Evolutionary conservation across 2,113 vertebrate genomes (phyloP).

Genomic region (Limanda limanda): DNA sequence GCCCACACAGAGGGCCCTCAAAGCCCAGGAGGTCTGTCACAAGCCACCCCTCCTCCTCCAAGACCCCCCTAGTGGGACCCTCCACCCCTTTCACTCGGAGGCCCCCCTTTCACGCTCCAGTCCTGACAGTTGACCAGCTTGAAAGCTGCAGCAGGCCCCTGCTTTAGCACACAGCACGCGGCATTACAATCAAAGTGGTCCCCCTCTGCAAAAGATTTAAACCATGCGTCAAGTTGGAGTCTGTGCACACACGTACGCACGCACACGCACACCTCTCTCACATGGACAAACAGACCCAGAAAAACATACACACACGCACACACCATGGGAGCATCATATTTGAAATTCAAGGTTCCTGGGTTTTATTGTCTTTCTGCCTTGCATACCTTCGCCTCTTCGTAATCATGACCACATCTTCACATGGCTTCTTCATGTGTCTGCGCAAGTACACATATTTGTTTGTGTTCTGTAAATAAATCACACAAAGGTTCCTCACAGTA

Average conservation of each 20-base stretch:
- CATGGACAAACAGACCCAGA: background rate
- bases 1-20: conserved; percentile 81
- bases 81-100: conserved; percentile 68
- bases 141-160: conserved; percentile 69
- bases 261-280: conserved; percentile 4
- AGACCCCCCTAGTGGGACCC: conserved; percentile 69
- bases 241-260: conserved; percentile 31
- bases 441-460: background rate
- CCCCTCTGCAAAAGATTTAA: conserved; percentile 78
- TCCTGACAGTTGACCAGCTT: conserved; percentile 81
- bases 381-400: conserved; percentile 30
- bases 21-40: conserved; percentile 76
- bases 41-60: conserved; percentile 67
- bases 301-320: conserved; percentile 7
- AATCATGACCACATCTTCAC: conserved; percentile 50
- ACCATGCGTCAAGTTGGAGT: conserved; percentile 64
- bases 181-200: conserved; percentile 74
- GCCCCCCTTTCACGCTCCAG: conserved; percentile 70
- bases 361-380: conserved; percentile 49
- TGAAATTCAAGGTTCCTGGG: conserved; percentile 55
- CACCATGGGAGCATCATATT: conserved; percentile 22
- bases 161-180: conserved; percentile 71
- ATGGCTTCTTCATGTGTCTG: conserved; percentile 12
- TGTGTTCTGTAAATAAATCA: conserved; percentile 45
- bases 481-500: conserved; percentile 16